A percentile compares a stretch with the other conserved stretches of the same genome.
These are phyloP conservation scores for Eupeodes luniger DNA, from an alignment of 2,888 invertebrate genomes.

Conservation along the genomic window DNA sequence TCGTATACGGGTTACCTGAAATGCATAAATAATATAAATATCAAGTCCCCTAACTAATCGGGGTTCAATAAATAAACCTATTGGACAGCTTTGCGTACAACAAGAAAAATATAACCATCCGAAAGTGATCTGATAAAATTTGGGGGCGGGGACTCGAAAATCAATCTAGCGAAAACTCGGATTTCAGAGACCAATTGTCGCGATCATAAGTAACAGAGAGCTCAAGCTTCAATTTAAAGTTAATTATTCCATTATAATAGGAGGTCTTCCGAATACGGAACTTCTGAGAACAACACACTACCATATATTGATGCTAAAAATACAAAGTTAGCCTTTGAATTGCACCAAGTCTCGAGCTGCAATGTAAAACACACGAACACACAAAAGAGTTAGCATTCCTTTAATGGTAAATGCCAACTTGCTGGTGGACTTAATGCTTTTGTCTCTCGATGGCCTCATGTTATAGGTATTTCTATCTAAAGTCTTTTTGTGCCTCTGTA, in stretches of 20 bases:
- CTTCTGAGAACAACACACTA: neutral
- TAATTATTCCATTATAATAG: neutral
- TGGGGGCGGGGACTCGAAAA: conserved; percentile 38
- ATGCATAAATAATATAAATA: conserved; percentile 58
- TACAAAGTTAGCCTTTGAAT: conserved; percentile 46
- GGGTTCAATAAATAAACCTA: conserved; percentile 68
- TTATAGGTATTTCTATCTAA: neutral
- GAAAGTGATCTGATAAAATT: conserved; percentile 51
- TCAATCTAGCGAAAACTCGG: neutral
- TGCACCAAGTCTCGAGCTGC: conserved; percentile 7
- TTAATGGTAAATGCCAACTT: conserved; percentile 59
- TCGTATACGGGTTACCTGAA: neutral
- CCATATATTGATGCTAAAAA: conserved; percentile 20
- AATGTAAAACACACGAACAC: neutral
- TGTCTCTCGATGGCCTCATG: conserved; percentile 1
- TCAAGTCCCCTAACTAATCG: conserved; percentile 47
- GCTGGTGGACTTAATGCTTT: conserved; percentile 38
- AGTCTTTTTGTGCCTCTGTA: neutral
- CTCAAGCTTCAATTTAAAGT: neutral
- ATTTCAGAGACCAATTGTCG: conserved; percentile 17
- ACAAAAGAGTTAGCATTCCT: conserved; percentile 48
- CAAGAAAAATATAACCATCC: conserved; percentile 42
- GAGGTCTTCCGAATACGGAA: conserved; percentile 51
- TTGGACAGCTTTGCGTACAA: conserved; percentile 32
- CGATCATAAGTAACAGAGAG: neutral